Conservation (phyloP, 2,888 invertebrate genomes). For the Lucinisca nassula region DNA sequence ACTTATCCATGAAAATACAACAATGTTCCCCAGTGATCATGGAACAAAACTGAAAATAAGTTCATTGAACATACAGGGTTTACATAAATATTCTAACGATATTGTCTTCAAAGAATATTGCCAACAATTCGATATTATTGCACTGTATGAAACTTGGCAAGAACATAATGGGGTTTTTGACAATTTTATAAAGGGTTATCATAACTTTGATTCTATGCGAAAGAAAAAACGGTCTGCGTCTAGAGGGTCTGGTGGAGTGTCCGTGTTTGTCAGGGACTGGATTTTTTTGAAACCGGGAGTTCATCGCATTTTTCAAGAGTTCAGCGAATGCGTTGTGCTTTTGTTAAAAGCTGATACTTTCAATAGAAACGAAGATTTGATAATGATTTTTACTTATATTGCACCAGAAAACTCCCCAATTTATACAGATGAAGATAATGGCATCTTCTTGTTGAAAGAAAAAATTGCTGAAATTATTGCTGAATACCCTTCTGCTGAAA, state of each 20-base stretch:
- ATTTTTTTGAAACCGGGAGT: neutral
- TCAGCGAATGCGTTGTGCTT: neutral
- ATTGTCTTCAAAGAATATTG: neutral
- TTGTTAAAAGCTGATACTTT: neutral
- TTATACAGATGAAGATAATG: neutral
- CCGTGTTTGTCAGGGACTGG: neutral
- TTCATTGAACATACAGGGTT: neutral
- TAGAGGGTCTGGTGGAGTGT: conserved; percentile 7
- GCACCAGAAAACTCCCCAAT: conserved; percentile 2
- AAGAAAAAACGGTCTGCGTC: neutral
- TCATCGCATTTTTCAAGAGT: neutral
- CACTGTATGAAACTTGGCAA: conserved; percentile 7
- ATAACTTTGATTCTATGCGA: neutral
- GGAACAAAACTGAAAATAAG: neutral
- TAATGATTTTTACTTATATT: conserved; percentile 6
- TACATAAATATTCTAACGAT: neutral
- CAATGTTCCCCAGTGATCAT: neutral
- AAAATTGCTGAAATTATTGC: neutral
- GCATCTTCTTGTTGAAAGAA: neutral
- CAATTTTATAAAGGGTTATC: conserved; percentile 2
- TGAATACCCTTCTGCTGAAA: neutral
- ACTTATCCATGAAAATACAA: neutral
- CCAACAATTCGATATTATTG: neutral
- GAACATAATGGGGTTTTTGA: neutral
- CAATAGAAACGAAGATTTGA: neutral